Conservation (phyloP, 2,888 invertebrate genomes). For the Ophioninae sp. region DNA sequence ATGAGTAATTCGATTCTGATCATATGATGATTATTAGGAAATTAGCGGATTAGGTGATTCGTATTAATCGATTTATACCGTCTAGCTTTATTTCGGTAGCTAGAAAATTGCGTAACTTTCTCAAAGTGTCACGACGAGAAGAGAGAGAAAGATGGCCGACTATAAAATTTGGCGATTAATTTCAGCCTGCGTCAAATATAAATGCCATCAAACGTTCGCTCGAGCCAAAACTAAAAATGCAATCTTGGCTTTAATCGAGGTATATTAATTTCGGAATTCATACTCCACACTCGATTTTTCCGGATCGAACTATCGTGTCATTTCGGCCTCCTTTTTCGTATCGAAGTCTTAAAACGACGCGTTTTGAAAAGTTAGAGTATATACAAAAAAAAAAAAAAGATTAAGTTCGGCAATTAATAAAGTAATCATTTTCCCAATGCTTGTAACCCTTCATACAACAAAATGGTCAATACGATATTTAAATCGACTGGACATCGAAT, state of each 20-base stretch:
- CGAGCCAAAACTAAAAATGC: slow-evolving; percentile 35
- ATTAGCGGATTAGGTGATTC: neutral
- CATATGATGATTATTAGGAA: neutral
- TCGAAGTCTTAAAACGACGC: no score
- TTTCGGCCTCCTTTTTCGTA: no score
- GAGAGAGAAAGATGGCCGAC: slow-evolving; percentile 16
- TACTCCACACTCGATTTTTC: no score
- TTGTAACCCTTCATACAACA: no score
- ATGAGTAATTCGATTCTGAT: neutral
- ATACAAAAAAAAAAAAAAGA: no score
- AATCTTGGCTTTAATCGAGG: neutral
- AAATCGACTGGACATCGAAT: neutral
- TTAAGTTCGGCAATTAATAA: no score
- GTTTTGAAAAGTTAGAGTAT: no score
- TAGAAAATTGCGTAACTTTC: slow-evolving; percentile 40
- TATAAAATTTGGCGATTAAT: slow-evolving; percentile 43
- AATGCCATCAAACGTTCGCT: neutral
- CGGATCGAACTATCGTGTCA: no score
- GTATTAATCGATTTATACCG: slow-evolving; percentile 10
- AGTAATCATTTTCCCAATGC: no score
- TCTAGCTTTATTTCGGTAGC: slow-evolving; percentile 18
- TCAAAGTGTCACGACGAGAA: slow-evolving; percentile 1
- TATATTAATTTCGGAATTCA: neutral
- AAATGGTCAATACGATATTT: no score
- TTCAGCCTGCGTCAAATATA: neutral